phyloP scores from a whole-genome alignment of 2,888 invertebrate species.

The Heteropelma amictum region DNA sequence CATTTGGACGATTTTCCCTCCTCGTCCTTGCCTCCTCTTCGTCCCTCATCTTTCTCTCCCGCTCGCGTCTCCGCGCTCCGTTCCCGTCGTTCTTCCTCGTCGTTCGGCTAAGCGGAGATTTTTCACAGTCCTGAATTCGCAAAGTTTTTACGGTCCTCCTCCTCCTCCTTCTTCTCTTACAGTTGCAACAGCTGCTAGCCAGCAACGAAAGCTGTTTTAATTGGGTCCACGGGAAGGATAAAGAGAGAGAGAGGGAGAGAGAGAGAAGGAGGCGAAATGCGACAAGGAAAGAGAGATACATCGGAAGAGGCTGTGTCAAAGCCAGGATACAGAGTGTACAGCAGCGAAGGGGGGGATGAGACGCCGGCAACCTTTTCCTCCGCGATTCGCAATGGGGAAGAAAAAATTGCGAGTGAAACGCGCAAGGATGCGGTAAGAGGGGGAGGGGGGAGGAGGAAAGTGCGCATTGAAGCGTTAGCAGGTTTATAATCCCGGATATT shows the following conservation, averaged over 20 bases:
- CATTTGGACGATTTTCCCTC: constrained; percentile 48
- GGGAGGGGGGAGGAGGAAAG: neutral
- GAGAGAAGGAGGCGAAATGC: constrained; percentile 1
- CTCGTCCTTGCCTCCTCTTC: constrained; percentile 26
- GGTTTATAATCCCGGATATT: constrained; percentile 58
- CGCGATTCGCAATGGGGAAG: neutral
- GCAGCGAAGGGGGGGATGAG: neutral
- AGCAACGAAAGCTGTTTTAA: constrained; percentile 68
- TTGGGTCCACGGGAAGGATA: constrained; percentile 66
- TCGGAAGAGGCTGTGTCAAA: constrained; percentile 31
- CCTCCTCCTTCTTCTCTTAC: too few relatives aligned
- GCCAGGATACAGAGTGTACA: constrained; percentile 12
- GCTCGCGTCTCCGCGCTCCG: neutral
- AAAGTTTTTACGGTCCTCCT: constrained; percentile 66
- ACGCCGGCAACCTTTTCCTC: neutral
- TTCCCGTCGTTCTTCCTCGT: constrained; percentile 22
- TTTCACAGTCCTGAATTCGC: constrained; percentile 56
- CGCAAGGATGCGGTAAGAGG: neutral
- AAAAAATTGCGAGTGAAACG: constrained; percentile 1
- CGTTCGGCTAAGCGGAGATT: constrained; percentile 33
- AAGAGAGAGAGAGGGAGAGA: too few relatives aligned
- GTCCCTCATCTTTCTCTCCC: neutral
- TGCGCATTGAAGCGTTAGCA: constrained; percentile 52
- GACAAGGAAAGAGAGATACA: constrained; percentile 14
- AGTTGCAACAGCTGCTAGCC: constrained; percentile 66